Conservation (phyloP, 1,140 invertebrate genomes). For the Tachypleus tridentatus region DNA sequence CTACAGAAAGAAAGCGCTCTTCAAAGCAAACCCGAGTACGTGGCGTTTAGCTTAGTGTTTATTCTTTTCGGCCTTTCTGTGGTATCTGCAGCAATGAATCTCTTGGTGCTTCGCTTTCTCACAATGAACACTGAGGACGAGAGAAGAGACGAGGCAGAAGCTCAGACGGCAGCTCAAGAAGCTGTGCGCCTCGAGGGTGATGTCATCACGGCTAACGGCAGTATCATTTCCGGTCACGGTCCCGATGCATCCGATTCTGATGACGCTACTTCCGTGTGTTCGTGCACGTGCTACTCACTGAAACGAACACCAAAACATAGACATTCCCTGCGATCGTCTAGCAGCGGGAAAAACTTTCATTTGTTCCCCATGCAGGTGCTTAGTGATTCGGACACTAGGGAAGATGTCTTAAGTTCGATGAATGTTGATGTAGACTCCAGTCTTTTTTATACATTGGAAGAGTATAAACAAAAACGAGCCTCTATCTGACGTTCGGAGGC, state of each 20-base stretch:
- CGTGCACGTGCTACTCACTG: constrained; percentile 25
- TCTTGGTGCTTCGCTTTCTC: constrained; percentile 93
- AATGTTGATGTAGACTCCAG: constrained; percentile 26
- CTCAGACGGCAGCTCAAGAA: constrained; percentile 50
- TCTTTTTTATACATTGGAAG: constrained; percentile 23
- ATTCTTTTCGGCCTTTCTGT: constrained; percentile 98
- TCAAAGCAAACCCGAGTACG: constrained; percentile 92
- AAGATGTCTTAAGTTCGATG: constrained; percentile 26
- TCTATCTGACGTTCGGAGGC: constrained; percentile 25
- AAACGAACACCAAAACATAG: constrained; percentile 32
- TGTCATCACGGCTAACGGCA: constrained; percentile 59
- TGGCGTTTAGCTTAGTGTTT: constrained; percentile 96
- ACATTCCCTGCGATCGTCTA: constrained; percentile 54
- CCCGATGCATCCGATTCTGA: constrained; percentile 17
- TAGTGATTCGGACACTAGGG: constrained; percentile 19
- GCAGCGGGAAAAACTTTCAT: constrained; percentile 53
- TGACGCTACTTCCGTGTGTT: constrained; percentile 12
- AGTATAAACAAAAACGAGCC: constrained; percentile 26
- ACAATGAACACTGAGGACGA: constrained; percentile 98
- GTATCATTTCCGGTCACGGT: constrained; percentile 44
- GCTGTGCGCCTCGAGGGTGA: constrained; percentile 80
- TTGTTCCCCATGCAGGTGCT: constrained; percentile 51
- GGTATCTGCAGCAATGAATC: constrained; percentile 94
- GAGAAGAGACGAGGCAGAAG: constrained; percentile 85
- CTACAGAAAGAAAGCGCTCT: constrained; percentile 74